Conservation (phyloP, 2,888 invertebrate genomes). For the Drosophila tanythrix region DNA sequence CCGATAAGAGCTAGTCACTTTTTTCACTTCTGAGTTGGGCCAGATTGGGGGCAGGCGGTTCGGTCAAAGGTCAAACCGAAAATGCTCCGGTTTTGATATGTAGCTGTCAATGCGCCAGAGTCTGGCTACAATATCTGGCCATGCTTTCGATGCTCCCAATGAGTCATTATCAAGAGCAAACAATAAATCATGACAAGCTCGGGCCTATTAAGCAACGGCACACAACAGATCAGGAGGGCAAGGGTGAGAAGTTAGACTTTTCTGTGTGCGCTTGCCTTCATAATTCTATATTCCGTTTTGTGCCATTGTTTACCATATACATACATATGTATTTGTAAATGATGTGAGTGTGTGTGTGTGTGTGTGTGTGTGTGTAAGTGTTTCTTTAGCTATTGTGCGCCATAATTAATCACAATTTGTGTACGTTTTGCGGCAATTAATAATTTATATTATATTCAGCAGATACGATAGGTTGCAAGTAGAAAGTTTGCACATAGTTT, state of each 20-base stretch:
- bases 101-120: conserved; percentile 66
- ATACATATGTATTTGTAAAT: conserved; percentile 2
- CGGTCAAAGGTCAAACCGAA: conserved; percentile 67
- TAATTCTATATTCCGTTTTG: conserved; percentile 45
- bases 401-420: conserved; percentile 78
- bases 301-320: conserved; percentile 51
- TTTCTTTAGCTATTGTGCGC: conserved; percentile 53
- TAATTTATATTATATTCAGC: conserved; percentile 62
- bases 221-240: conserved; percentile 14
- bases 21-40: conserved; percentile 9
- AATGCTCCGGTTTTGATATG: conserved; percentile 75
- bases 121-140: conserved; percentile 22
- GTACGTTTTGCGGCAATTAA: conserved; percentile 72
- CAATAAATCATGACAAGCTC: conserved; percentile 72
- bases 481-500: conserved; percentile 42
- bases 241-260: background rate
- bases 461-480: conserved; percentile 29
- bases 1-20: conserved; percentile 72
- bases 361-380: conserved; percentile 21
- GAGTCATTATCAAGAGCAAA: conserved; percentile 77
- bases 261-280: conserved; percentile 10
- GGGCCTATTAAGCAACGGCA: conserved; percentile 45
- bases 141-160: conserved; percentile 39
- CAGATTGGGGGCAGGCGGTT: conserved; percentile 23
- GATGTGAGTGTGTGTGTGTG: conserved; percentile 13